Evolutionary conservation across 2,888 invertebrate species (phyloP).

Genomic region (Camponotus fellah): DNA sequence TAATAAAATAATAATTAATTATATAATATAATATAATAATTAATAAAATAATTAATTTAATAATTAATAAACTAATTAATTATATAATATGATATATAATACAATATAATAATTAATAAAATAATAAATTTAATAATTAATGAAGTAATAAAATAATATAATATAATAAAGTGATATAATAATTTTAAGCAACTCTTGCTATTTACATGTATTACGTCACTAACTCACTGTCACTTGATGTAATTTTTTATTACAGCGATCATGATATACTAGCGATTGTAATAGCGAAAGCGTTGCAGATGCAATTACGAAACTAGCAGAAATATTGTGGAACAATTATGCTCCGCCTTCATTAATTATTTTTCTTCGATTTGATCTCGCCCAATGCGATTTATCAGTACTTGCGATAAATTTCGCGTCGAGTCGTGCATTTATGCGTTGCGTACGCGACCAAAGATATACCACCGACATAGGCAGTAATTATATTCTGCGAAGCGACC

Average conservation of each 20-base stretch:
- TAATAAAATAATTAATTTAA: too few relatives aligned
- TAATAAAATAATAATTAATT: too few relatives aligned
- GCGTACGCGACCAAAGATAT: slow-evolving; percentile 42
- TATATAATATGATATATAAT: too few relatives aligned
- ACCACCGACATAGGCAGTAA: slow-evolving; percentile 73
- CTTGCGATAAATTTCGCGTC: slow-evolving; percentile 65
- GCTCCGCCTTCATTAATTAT: slow-evolving; percentile 23
- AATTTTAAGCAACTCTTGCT: too few relatives aligned
- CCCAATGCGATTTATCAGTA: slow-evolving; percentile 57
- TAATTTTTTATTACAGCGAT: background rate
- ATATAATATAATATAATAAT: too few relatives aligned
- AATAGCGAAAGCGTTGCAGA: background rate
- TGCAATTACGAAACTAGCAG: slow-evolving; percentile 5
- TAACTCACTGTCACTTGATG: background rate
- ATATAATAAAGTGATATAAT: too few relatives aligned
- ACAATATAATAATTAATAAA: too few relatives aligned
- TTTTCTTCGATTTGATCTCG: slow-evolving; percentile 33
- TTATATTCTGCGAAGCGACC: slow-evolving; percentile 82
- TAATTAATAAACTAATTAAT: too few relatives aligned
- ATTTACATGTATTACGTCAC: background rate
- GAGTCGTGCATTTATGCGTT: slow-evolving; percentile 41
- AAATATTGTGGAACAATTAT: slow-evolving; percentile 10
- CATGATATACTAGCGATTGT: slow-evolving; percentile 11
- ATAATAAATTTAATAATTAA: too few relatives aligned
- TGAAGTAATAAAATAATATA: too few relatives aligned